Conservation (phyloP, 2,888 invertebrate genomes). For the Crematogaster levior region DNA sequence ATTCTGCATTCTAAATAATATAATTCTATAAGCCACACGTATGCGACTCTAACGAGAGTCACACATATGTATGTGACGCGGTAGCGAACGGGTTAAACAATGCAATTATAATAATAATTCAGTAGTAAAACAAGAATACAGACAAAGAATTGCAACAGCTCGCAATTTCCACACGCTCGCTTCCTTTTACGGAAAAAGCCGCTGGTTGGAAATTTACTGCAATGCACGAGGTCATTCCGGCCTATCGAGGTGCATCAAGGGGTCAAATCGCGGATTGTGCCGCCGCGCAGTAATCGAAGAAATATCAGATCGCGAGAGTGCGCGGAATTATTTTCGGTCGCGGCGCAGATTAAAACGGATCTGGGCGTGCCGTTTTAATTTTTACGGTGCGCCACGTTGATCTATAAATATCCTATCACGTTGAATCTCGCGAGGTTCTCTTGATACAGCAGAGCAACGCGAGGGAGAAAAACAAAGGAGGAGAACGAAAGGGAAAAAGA, state of each 20-base stretch:
- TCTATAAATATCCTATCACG: constrained; percentile 62
- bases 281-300: constrained; percentile 23
- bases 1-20: neutral
- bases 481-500: neutral
- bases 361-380: constrained; percentile 44
- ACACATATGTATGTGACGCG: neutral
- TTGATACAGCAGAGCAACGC: constrained; percentile 57
- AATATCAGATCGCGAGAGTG: constrained; percentile 38
- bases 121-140: neutral
- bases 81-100: neutral
- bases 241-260: neutral
- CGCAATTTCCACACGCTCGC: constrained; percentile 10
- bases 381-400: constrained; percentile 36
- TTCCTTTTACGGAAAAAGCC: constrained; percentile 1
- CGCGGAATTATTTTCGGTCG: constrained; percentile 33
- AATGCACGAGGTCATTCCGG: neutral
- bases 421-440: constrained; percentile 65
- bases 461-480: neutral
- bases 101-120: neutral
- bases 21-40: no score
- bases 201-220: neutral
- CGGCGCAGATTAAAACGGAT: constrained; percentile 41
- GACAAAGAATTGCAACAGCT: constrained; percentile 3
- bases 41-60: no score
- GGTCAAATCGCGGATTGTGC: constrained; percentile 21